Base-by-base conservation (phyloP, 2,113 vertebrate genomes). In the Zosterops lateralis region DNA sequence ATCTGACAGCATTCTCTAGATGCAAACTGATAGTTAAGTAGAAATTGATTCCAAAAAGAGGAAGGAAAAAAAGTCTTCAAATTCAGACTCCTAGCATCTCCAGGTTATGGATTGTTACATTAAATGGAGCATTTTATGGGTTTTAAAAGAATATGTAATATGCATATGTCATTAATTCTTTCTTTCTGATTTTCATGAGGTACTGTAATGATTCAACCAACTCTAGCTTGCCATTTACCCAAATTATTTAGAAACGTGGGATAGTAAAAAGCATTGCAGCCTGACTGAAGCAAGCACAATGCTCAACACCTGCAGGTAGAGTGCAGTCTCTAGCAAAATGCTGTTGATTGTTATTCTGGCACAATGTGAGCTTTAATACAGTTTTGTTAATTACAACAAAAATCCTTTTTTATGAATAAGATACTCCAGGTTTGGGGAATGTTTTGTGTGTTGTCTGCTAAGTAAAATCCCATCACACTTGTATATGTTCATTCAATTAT, bases 401-500 rank as follows among this genome's bases (percentile, higher is more conserved):
- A 98, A 96, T 96, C 85, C 44, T 58, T 89, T 98, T 98, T 97
- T 97, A 96, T 98, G 91, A 97, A 92, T 95, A 74, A 95, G 93
- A 91, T 76, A 88, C 92, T 97, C 97, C 91, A 72, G 92, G 68
- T 95, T 96, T 90, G 65, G 95, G 92, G 96, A 97, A 61, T 87
- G 77, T 96, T 98, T 97, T 95, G 89, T 96, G 80, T 86, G 88
- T 96, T 96, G 95, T 97, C 76, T 96, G 62, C 90, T 97, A 96
- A 96, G 89, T 97, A 97, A 96, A 98, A 97, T 97, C 95, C 93
- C 96, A 97, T 97, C 97, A 94, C 92, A 88, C 74, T 96, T 97
- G 90, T 97, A 95, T 97, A 97, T 87, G 91, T 98, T 98, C 95
- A 95, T 97, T 96, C 97, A 98, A 97, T 98, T 97, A 97, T 95